A percentile compares a stretch with the other conserved stretches of the same genome.
Conservation (phyloP, 2,113 vertebrate genomes). For the Perca fluviatilis region DNA sequence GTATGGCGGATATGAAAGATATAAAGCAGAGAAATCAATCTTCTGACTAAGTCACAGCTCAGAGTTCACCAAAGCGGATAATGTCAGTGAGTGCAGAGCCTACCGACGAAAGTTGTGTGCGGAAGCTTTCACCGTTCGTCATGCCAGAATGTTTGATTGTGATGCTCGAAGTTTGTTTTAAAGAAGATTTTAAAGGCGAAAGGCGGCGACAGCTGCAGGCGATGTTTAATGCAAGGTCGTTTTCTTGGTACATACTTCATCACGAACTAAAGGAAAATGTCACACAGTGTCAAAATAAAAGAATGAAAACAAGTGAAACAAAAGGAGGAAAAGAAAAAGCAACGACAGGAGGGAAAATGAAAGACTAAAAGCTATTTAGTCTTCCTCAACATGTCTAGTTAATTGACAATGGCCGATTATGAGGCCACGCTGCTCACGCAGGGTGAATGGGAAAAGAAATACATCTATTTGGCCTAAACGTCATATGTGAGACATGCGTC, state of each 20-base stretch:
- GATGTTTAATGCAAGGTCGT: not conserved
- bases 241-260: slow-evolving; percentile 4
- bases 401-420: slow-evolving; percentile 26
- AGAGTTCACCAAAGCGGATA: slow-evolving; percentile 65
- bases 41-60: slow-evolving; percentile 60
- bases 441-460: slow-evolving; percentile 14
- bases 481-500: not conserved
- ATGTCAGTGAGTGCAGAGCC: slow-evolving; percentile 61
- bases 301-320: slow-evolving; percentile 7
- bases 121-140: too few species aligned
- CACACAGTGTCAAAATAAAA: not conserved
- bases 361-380: slow-evolving; percentile 24
- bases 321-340: slow-evolving; percentile 6
- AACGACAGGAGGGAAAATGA: not conserved
- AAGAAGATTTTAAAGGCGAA: too few species aligned
- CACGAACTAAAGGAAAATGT: not conserved
- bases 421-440: not conserved
- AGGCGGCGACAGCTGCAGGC: too few species aligned
- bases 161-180: too few species aligned
- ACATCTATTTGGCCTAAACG: not conserved
- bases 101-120: too few species aligned
- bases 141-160: too few species aligned
- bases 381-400: slow-evolving; percentile 26
- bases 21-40: slow-evolving; percentile 72
- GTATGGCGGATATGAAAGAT: slow-evolving; percentile 55